Evolutionary conservation across 2,113 vertebrate genomes (phyloP).

Genomic region (Mionectes macconnelli): DNA sequence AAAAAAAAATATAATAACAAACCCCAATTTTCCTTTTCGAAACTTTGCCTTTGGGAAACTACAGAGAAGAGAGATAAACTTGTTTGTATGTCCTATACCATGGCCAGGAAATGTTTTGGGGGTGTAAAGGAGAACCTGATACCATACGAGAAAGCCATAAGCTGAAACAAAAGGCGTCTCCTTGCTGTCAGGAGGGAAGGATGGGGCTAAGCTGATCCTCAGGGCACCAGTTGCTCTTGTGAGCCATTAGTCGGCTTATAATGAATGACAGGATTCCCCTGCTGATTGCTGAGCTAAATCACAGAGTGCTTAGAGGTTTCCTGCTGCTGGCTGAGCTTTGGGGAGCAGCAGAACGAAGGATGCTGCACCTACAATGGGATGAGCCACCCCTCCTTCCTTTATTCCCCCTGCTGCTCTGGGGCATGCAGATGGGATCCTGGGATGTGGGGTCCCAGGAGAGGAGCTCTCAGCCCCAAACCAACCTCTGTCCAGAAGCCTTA

Average conservation of each 20-base stretch:
- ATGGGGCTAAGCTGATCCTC: neutral
- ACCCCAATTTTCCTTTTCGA: neutral
- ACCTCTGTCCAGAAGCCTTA: accelerated
- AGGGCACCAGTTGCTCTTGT: neutral
- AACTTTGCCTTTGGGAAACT: neutral
- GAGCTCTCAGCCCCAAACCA: neutral
- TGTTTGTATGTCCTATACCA: accelerated
- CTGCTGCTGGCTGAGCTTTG: neutral
- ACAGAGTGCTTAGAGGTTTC: accelerated
- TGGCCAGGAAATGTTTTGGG: neutral
- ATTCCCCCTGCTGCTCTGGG: neutral
- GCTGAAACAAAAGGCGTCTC: neutral
- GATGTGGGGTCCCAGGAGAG: neutral
- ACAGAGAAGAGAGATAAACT: neutral
- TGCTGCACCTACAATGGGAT: neutral
- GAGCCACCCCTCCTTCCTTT: neutral
- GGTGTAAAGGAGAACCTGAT: neutral
- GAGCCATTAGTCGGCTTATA: neutral
- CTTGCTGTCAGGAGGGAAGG: neutral
- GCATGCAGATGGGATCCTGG: accelerated
- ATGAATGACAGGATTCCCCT: neutral
- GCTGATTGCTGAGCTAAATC: neutral
- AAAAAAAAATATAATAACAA: neutral
- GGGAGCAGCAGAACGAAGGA: accelerated
- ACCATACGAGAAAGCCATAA: neutral